Conservation (phyloP, 64 coral and sea anemone species). For the Stichodactyla mertensii region DNA sequence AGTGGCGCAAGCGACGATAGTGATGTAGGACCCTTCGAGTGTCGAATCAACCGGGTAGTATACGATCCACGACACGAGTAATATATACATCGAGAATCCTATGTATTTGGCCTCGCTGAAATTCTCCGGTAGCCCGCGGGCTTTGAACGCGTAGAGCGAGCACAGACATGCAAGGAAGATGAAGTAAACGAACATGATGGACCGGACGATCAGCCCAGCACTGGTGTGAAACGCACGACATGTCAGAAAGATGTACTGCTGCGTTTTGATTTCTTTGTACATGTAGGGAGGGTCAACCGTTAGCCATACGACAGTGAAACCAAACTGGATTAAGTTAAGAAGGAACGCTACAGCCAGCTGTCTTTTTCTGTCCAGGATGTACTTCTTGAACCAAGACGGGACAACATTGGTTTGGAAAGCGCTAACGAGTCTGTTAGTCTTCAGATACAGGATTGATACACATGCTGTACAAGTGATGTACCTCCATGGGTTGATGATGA, state of each 20-base stretch:
- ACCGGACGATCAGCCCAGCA: conserved; percentile 8
- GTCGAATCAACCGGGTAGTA: conserved; percentile 53
- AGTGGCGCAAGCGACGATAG: conserved; percentile 37
- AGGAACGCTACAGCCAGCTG: conserved; percentile 24
- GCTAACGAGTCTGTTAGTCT: conserved; percentile 36
- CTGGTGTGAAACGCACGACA: neutral
- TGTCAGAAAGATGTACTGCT: conserved; percentile 28
- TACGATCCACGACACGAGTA: conserved; percentile 33
- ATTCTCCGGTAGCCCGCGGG: conserved; percentile 40
- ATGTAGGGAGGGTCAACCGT: conserved; percentile 40
- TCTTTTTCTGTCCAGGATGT: conserved; percentile 8
- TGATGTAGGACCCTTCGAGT: conserved; percentile 31
- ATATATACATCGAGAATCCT: conserved; percentile 51
- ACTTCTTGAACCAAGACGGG: conserved; percentile 5
- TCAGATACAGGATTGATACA: conserved; percentile 42
- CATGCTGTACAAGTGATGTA: conserved; percentile 8
- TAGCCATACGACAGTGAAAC: conserved; percentile 26
- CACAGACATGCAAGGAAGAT: conserved; percentile 23
- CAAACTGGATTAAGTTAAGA: conserved; percentile 13
- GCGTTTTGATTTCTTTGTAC: conserved; percentile 8
- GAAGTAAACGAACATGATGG: conserved; percentile 29
- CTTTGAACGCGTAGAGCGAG: conserved; percentile 39
- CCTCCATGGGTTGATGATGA: conserved; percentile 10
- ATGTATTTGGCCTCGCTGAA: conserved; percentile 57
- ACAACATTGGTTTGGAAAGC: conserved; percentile 32